A percentile compares a stretch with the other conserved stretches of the same genome.
These are phyloP conservation scores for Heliothis subflexa DNA, from an alignment of 1,140 invertebrate genomes.

Conservation along the genomic window DNA sequence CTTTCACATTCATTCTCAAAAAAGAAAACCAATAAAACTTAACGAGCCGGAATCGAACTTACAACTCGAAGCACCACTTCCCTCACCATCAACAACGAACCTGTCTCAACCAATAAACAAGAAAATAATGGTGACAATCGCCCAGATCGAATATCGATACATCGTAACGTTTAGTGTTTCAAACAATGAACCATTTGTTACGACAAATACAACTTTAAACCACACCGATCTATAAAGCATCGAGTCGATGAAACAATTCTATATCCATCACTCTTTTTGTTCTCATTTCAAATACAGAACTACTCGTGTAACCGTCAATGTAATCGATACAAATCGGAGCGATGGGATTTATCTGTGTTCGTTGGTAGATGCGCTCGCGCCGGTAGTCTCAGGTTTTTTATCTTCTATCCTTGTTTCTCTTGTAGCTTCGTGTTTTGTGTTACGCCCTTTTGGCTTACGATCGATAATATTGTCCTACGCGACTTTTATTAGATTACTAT, in stretches of 20 bases:
- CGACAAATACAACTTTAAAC: slow-evolving; percentile 44
- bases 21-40: slow-evolving; percentile 5
- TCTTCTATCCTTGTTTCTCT: slow-evolving; percentile 67
- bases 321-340: slow-evolving; percentile 32
- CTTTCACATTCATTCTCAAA: neutral
- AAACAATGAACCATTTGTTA: slow-evolving; percentile 56
- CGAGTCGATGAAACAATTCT: slow-evolving; percentile 37
- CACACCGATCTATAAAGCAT: slow-evolving; percentile 41
- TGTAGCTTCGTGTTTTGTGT: slow-evolving; percentile 66
- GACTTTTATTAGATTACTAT: slow-evolving; percentile 69
- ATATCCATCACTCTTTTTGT: slow-evolving; percentile 39
- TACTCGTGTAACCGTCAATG: slow-evolving; percentile 44
- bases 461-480: slow-evolving; percentile 77
- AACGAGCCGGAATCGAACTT: slow-evolving; percentile 9
- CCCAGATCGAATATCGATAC: slow-evolving; percentile 53
- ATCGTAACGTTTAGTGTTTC: slow-evolving; percentile 56
- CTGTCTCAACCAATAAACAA: slow-evolving; percentile 36
- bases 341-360: slow-evolving; percentile 27
- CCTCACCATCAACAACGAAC: slow-evolving; percentile 16
- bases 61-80: slow-evolving; percentile 9
- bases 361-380: slow-evolving; percentile 40
- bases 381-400: slow-evolving; percentile 56
- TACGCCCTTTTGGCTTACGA: slow-evolving; percentile 63
- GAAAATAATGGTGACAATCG: slow-evolving; percentile 51
- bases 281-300: slow-evolving; percentile 3